These are phyloP conservation scores for Gisinianus flammeolus DNA, from an alignment of 2,888 invertebrate species.

Conservation along the genomic window DNA sequence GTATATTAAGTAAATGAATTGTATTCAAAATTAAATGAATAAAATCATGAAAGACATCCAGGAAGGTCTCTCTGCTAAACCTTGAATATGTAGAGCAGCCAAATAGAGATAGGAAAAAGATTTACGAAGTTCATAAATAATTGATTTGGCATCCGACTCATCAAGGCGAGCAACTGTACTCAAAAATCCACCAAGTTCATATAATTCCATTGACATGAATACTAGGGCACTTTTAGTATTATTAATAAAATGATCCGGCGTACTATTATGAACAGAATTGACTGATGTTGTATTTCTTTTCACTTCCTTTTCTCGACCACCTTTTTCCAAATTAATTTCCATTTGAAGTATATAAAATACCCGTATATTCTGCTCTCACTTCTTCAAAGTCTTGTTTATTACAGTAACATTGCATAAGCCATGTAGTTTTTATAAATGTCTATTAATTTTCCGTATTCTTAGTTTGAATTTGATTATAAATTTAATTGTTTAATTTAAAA, in stretches of 20 bases:
- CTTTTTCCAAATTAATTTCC: conserved; percentile 55
- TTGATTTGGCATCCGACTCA: conserved; percentile 42
- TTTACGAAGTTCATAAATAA: conserved; percentile 46
- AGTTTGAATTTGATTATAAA: conserved; percentile 48
- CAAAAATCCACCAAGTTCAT: conserved; percentile 55
- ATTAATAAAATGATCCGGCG: conserved; percentile 51
- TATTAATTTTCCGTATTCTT: conserved; percentile 51
- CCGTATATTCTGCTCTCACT: conserved; percentile 52
- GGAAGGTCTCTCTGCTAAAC: conserved; percentile 47
- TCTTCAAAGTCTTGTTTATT: conserved; percentile 44
- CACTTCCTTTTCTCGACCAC: conserved; percentile 55
- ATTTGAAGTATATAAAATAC: conserved; percentile 54
- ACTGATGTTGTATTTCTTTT: conserved; percentile 52
- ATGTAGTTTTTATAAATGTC: conserved; percentile 53
- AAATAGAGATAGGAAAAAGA: conserved; percentile 51
- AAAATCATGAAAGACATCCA: conserved; percentile 50
- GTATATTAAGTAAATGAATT: conserved; percentile 53
- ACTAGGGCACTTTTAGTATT: conserved; percentile 52
- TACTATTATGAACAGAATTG: conserved; percentile 46
- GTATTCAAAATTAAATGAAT: conserved; percentile 56
- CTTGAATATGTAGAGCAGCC: conserved; percentile 51
- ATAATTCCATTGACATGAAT: conserved; percentile 50
- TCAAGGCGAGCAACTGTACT: conserved; percentile 44
- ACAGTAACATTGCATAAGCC: conserved; percentile 55
- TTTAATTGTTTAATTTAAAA: no score